These are phyloP conservation scores for Oenanthe oenanthe DNA, from an alignment of 2,113 vertebrate genomes.

Conservation along the genomic window DNA sequence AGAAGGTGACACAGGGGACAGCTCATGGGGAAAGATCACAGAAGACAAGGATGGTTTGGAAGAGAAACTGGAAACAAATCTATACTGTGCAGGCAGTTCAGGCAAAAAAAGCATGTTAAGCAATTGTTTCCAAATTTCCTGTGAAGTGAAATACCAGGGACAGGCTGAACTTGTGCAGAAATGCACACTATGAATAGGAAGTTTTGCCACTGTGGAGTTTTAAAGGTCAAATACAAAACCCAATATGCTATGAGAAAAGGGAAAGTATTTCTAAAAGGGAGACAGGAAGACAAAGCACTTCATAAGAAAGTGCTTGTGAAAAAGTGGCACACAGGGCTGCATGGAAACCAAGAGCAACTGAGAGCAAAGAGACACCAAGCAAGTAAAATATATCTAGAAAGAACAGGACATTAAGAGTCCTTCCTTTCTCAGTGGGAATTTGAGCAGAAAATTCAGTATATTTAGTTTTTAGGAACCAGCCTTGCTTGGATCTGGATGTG, in stretches of 20 bases:
- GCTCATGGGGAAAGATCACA: not conserved
- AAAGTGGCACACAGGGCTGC: not conserved
- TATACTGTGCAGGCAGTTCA: not conserved
- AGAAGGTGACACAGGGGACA: not conserved
- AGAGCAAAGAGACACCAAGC: not conserved
- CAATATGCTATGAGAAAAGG: not conserved
- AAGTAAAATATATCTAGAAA: not conserved
- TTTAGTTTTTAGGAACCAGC: not conserved
- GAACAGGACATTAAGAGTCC: not conserved
- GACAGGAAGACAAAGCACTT: not conserved
- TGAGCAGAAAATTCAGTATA: not conserved
- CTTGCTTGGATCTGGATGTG: not conserved
- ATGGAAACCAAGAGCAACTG: not conserved
- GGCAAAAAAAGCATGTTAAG: not conserved
- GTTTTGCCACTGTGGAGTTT: not conserved
- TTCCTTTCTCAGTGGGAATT: not conserved
- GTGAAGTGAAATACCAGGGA: not conserved
- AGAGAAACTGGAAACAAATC: not conserved
- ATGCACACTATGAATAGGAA: not conserved
- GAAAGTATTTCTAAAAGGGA: not conserved
- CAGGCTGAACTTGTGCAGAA: not conserved
- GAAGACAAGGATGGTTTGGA: not conserved
- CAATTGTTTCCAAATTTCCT: not conserved
- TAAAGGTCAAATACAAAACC: not conserved
- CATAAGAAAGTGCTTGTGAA: not conserved